These are phyloP conservation scores for Tautogolabrus adspersus DNA, from an alignment of 2,113 vertebrate species.

Conservation along the genomic window DNA sequence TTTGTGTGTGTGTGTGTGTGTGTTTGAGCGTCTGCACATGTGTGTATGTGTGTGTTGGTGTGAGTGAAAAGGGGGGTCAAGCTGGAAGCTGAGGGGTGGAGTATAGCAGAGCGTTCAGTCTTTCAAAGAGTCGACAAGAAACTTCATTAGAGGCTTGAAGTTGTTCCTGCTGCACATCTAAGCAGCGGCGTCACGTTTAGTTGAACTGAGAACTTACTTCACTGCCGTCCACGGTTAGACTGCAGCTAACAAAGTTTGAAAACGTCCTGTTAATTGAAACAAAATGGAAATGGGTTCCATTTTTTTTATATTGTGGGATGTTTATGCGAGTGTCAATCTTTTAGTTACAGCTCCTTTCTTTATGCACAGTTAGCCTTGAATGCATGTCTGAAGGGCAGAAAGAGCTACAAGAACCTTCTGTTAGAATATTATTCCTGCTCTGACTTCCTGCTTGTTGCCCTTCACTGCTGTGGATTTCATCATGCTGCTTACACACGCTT, in stretches of 20 bases:
- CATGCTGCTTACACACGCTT: not conserved
- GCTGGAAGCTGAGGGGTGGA: conserved; percentile 65
- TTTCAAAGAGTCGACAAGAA: conserved; percentile 76
- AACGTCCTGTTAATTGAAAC: conserved; percentile 41
- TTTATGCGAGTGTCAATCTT: conserved; percentile 1
- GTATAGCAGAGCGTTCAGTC: conserved; percentile 69
- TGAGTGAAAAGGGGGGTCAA: conserved; percentile 64
- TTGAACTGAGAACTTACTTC: conserved; percentile 26
- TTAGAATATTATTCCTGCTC: not conserved
- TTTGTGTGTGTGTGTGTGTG: conserved; percentile 42
- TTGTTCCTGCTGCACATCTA: conserved; percentile 51
- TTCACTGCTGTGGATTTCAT: conserved; percentile 10
- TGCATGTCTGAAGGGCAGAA: conserved; percentile 13
- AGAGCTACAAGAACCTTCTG: not conserved
- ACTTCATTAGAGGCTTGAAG: conserved; percentile 78
- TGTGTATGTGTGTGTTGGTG: not conserved
- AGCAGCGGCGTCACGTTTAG: conserved; percentile 8
- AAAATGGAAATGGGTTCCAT: conserved; percentile 37
- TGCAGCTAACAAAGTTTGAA: conserved; percentile 21
- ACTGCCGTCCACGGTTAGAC: not conserved
- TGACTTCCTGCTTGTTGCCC: not conserved
- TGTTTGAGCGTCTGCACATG: conserved; percentile 46
- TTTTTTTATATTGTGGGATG: not conserved
- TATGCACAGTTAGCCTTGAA: not conserved
- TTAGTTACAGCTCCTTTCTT: conserved; percentile 1